Evolutionary conservation across 2,797 vertebrate genomes (phyloP), one percentile per base, ranked within the genome.

Genomic region (Echiichthys vipera): DNA sequence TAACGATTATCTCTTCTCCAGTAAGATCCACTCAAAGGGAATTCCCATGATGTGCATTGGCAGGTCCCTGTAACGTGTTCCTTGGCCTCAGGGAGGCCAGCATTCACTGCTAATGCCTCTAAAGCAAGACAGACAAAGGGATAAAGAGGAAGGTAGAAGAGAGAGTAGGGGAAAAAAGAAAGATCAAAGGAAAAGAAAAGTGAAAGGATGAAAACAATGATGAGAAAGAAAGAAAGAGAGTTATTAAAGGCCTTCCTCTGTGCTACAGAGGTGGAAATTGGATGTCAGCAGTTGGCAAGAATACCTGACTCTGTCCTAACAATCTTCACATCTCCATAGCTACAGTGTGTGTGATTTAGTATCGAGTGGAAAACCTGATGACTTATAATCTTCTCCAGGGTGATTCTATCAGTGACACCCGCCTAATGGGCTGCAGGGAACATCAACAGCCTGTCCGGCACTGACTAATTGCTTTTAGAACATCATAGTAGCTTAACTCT

Each of bases 31-130:
- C 64, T 45, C 15, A 3, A 63, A n/a, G 40, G 64, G 40, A 40
- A 67, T 77, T 80, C 66, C 47, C 76, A 78, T 85, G 72, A 76
- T 76, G 46, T 79, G 68, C 40, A 75, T 70, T 42, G 54, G 54
- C 74, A 86, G 61, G 56, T 54, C 56, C 59, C 57, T 54, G 39
- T 70, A 69, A 74, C 65, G 40, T 61, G 72, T 36, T 20, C 42
- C 42, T 36, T 55, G 69, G 74, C 76, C 81, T 64, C 63, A 30
- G 65, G 59, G 77, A n/a, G 75, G 59, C 50, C 22, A 22, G 68
- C 57, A 70, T 75, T 81, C 74, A 51, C 57, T 54, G 47, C 30
- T 71, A 83, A 83, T 74, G 69, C 78, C 59, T 40, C 39, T 61
- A 47, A 88, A 78, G 43, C 55, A 46, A 74, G 37, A 78, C 74